Evolutionary conservation across 2,888 invertebrate genomes (phyloP), one percentile per base, ranked within the genome.

Genomic region (Hemistola chrysoprasaria): DNA sequence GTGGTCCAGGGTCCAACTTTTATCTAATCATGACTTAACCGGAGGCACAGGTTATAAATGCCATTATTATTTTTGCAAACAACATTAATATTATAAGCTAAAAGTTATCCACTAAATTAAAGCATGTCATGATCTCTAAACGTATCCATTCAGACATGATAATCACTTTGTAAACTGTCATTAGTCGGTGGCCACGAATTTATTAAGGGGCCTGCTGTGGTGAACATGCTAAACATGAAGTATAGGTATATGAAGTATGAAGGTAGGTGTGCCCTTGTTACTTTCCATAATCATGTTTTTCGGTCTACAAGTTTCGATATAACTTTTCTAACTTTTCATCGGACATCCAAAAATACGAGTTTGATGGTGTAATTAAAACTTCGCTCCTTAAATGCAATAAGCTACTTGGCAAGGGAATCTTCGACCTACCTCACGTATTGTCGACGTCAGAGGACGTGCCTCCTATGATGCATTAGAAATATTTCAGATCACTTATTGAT

Each of bases 391-490:
- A 57, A 57, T 46, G 46, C 40, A 54, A 56, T 60, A 56, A 59
- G 43, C 42, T 51, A 56, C 6, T 78, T 78, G 78, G 78, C 78
- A 78, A 48, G 42, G 52, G 47, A 42, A 41, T 50, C 52, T 50
- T 68, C 65, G 75, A 73, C 78, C 77, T 76, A 69, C 73, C 73
- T 70, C 77, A 76, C 68, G 65, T 66, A 65, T 50, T 59, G 11
- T 16, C 34, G 48, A 65, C 67, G 69, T 72, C 70, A 69, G 46
- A 58, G 33, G 32, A 58, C 64, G 62, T 57, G 62, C 62, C 62
- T 55, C 53, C 53, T 26, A 20, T 29, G 35, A 33, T 24, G 28
- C 10, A 11, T 2, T 27, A 6, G 7, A 22, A 22, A 23, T 30
- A 20, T 44, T 22, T 22, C n/a, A n/a, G 24, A 31, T 36, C 30